A percentile compares a stretch with the other conserved stretches of the same genome.
phyloP scores from a whole-genome alignment of 2,888 invertebrate genomes.

The Melieria crassipennis region DNA sequence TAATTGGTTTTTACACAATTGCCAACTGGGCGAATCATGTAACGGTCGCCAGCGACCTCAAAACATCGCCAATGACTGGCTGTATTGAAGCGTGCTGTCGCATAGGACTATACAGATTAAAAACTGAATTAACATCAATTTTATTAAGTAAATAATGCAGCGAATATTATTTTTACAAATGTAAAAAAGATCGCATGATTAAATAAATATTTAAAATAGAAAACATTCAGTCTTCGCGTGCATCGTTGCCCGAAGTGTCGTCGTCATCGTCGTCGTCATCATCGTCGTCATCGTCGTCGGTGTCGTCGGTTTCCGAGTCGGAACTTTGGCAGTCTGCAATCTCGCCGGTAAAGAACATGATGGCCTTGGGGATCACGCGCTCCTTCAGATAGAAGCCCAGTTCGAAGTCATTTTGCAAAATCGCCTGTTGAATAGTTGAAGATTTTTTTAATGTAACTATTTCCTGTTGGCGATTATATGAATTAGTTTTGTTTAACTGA shows the following conservation, averaged over 20 bases:
- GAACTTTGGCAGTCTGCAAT: conserved; percentile 67
- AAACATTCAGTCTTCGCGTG: conserved; percentile 34
- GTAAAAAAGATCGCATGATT: conserved; percentile 8
- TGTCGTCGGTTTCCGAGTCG: conserved; percentile 50
- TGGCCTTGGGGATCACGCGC: conserved; percentile 92
- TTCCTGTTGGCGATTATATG: no score
- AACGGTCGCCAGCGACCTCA: no score
- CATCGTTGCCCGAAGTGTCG: conserved; percentile 47
- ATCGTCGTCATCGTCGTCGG: conserved; percentile 49
- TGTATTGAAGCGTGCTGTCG: no score
- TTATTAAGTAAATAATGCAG: conserved; percentile 21
- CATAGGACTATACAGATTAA: no score
- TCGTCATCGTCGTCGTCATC: conserved; percentile 50
- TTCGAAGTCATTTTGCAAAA: conserved; percentile 85
- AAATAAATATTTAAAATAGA: conserved; percentile 26
- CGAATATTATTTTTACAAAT: background rate
- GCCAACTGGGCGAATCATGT: no score
- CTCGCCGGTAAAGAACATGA: conserved; percentile 94
- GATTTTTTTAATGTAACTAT: no score
- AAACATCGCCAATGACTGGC: no score
- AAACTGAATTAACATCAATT: conserved; percentile 8
- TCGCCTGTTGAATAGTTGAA: conserved; percentile 45
- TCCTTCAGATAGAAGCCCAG: conserved; percentile 97
- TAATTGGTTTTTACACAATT: no score
- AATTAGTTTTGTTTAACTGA: no score